These are phyloP conservation scores for Ursus arctos DNA, from an alignment of 2,113 vertebrate genomes.

Conservation along the genomic window DNA sequence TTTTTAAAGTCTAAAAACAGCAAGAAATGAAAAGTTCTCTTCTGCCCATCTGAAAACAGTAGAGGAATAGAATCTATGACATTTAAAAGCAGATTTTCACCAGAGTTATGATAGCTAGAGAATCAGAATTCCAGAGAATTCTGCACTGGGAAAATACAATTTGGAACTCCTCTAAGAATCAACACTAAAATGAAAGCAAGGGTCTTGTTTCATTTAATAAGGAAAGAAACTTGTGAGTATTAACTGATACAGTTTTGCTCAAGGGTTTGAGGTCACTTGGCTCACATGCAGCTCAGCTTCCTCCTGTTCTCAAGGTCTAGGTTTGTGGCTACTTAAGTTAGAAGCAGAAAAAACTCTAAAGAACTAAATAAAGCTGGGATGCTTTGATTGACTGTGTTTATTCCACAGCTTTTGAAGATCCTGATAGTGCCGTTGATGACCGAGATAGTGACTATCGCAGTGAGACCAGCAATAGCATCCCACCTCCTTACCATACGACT, in stretches of 20 bases:
- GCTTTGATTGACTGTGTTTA: conserved; percentile 64
- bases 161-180: conserved; percentile 39
- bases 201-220: conserved; percentile 16
- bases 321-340: neutral
- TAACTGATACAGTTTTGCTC: neutral
- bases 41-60: neutral
- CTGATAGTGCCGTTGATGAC: conserved; percentile 97
- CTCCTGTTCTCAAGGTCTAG: conserved; percentile 10
- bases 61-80: conserved; percentile 35
- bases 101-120: conserved; percentile 27
- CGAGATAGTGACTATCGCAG: conserved; percentile 99
- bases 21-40: neutral
- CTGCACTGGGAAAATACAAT: conserved; percentile 32
- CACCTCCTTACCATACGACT: conserved; percentile 94
- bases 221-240: neutral
- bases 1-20: conserved; percentile 58
- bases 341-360: conserved; percentile 25
- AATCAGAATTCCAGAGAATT: conserved; percentile 55
- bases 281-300: neutral
- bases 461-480: conserved; percentile 96
- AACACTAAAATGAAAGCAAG: conserved; percentile 47
- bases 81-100: conserved; percentile 58
- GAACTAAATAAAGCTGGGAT: neutral
- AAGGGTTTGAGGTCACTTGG: neutral
- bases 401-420: conserved; percentile 95